These are phyloP conservation scores for Torymus tubicola DNA, from an alignment of 2,888 invertebrate species.

Conservation along the genomic window DNA sequence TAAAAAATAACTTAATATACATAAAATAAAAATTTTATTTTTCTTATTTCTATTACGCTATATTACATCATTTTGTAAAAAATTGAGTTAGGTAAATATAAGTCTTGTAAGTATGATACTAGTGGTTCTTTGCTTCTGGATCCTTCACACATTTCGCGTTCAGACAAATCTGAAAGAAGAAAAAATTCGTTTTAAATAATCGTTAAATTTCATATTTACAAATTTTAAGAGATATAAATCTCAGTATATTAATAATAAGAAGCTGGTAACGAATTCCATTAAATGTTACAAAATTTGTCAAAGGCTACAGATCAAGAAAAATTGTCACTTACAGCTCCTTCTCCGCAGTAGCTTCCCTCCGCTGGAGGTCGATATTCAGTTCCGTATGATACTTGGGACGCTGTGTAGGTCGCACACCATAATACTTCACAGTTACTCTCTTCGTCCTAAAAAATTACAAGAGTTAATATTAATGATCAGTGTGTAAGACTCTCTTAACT, in stretches of 20 bases:
- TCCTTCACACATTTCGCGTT: constrained; percentile 32
- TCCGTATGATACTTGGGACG: no score
- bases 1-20: no score
- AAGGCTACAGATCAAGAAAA: background rate
- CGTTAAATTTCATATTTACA: no score
- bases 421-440: constrained; percentile 26
- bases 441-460: background rate
- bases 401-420: background rate
- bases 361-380: constrained; percentile 21
- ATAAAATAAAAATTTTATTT: no score
- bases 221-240: no score
- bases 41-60: no score
- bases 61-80: no score
- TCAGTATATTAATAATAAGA: background rate
- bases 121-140: constrained; percentile 3
- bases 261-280: background rate
- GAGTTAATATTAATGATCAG: background rate
- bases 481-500: background rate
- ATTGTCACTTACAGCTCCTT: constrained; percentile 17
- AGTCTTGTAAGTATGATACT: no score
- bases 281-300: background rate
- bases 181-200: background rate
- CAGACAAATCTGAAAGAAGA: constrained; percentile 40
- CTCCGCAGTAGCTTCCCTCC: constrained; percentile 35
- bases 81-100: no score